These are phyloP conservation scores for Eretmocerus hayati DNA, from an alignment of 2,888 invertebrate species.

Conservation along the genomic window DNA sequence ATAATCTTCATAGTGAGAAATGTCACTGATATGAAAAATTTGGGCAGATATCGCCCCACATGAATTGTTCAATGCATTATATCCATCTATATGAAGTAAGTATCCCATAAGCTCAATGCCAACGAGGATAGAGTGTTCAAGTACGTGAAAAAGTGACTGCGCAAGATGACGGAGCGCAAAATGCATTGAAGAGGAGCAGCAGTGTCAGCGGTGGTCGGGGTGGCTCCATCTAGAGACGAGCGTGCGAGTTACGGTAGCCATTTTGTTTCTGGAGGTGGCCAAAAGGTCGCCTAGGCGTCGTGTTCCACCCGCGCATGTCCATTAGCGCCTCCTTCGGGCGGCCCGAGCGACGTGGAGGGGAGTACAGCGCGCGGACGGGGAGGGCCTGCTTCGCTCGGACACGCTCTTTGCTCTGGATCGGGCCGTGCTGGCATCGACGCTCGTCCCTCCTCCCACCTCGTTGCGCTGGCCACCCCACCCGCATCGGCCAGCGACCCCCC, in stretches of 20 bases:
- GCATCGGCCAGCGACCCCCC: constrained; percentile 22
- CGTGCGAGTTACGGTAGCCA: constrained; percentile 48
- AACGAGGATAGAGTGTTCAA: neutral
- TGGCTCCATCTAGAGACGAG: constrained; percentile 22
- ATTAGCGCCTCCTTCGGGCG: constrained; percentile 47
- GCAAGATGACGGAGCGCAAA: too few species aligned
- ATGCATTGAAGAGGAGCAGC: neutral
- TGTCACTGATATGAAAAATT: too few species aligned
- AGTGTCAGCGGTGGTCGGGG: neutral
- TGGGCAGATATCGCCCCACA: too few species aligned
- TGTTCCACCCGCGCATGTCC: constrained; percentile 51
- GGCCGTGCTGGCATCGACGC: constrained; percentile 29
- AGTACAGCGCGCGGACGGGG: neutral
- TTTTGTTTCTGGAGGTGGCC: constrained; percentile 54
- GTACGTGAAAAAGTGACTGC: neutral
- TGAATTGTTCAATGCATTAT: too few species aligned
- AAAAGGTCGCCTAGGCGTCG: constrained; percentile 49
- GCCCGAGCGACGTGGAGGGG: constrained; percentile 2
- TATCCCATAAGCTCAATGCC: too few species aligned
- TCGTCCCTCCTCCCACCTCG: constrained; percentile 24
- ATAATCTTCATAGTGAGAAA: too few species aligned
- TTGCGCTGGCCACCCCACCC: constrained; percentile 8
- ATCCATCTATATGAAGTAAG: too few species aligned
- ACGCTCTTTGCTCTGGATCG: too few species aligned
- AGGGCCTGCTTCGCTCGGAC: constrained; percentile 27